These are phyloP conservation scores for Apamea anceps DNA, from an alignment of 2,888 invertebrate genomes.

Conservation along the genomic window DNA sequence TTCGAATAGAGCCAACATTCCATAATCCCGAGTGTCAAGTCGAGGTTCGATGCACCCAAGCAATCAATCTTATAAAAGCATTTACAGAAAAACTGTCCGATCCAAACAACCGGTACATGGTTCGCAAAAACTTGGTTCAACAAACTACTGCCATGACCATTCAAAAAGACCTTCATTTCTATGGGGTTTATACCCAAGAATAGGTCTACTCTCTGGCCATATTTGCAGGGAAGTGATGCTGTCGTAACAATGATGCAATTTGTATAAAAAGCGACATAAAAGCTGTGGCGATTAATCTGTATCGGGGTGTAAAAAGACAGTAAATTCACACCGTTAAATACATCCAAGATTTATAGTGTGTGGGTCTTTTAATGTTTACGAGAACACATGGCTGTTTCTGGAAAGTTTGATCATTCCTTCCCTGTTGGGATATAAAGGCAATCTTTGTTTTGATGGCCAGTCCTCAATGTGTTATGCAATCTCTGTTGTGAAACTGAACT, in stretches of 20 bases:
- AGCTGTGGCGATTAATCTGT: slow-evolving; percentile 58
- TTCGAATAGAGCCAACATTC: slow-evolving; percentile 13
- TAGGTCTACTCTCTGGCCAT: slow-evolving; percentile 43
- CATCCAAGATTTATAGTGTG: slow-evolving; percentile 51
- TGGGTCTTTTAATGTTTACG: slow-evolving; percentile 55
- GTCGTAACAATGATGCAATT: slow-evolving; percentile 72
- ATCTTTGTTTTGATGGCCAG: slow-evolving; percentile 34
- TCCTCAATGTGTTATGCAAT: slow-evolving; percentile 19
- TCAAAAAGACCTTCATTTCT: slow-evolving; percentile 15
- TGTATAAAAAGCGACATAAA: slow-evolving; percentile 56
- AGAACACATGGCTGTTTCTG: slow-evolving; percentile 44
- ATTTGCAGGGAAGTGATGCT: slow-evolving; percentile 56
- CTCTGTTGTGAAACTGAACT: slow-evolving; percentile 14
- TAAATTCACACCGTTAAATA: slow-evolving; percentile 58
- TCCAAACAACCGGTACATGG: slow-evolving; percentile 75
- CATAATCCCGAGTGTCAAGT: slow-evolving; percentile 24
- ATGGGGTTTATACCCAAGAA: slow-evolving; percentile 2
- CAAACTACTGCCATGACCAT: slow-evolving; percentile 73
- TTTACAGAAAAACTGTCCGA: slow-evolving; percentile 72
- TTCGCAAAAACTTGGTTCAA: slow-evolving; percentile 84
- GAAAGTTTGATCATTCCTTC: slow-evolving; percentile 27
- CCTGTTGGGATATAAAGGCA: slow-evolving; percentile 19
- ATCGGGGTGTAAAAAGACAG: slow-evolving; percentile 60
- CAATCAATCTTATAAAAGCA: slow-evolving; percentile 72
- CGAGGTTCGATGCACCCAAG: slow-evolving; percentile 73